These are phyloP conservation scores for Exaiptasia diaphana DNA, from an alignment of 64 coral and sea anemone genomes.

Conservation along the genomic window DNA sequence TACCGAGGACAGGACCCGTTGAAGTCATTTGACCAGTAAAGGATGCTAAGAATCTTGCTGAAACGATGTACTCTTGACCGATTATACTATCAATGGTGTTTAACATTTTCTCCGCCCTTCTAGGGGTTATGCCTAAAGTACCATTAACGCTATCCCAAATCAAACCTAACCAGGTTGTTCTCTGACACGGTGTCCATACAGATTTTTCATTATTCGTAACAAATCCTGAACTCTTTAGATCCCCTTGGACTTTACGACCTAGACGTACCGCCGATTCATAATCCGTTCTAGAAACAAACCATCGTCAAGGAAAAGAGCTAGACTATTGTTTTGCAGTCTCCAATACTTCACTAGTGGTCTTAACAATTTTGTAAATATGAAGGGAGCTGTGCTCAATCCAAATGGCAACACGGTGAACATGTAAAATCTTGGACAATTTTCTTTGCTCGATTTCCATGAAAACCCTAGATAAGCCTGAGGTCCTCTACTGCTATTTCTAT, in stretches of 20 bases:
- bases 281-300: not conserved
- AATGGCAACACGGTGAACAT: slow-evolving; percentile 54
- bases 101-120: slow-evolving; percentile 15
- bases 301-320: slow-evolving; percentile 36
- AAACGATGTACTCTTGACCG: not conserved
- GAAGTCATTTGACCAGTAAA: slow-evolving; percentile 46
- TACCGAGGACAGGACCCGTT: slow-evolving; percentile 24
- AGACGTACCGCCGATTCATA: not conserved
- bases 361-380: slow-evolving; percentile 62
- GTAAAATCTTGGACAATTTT: not conserved
- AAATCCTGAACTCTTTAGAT: slow-evolving; percentile 6
- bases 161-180: slow-evolving; percentile 30
- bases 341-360: slow-evolving; percentile 52
- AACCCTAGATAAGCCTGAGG: slow-evolving; percentile 19
- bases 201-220: slow-evolving; percentile 30
- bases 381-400: slow-evolving; percentile 27
- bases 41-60: slow-evolving; percentile 23
- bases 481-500: slow-evolving; percentile 1
- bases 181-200: slow-evolving; percentile 17
- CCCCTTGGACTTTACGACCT: not conserved
- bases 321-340: slow-evolving; percentile 33
- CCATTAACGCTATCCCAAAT: slow-evolving; percentile 8
- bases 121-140: slow-evolving; percentile 1
- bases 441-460: not conserved
- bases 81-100: not conserved